Evolutionary conservation across 2,888 invertebrate species (phyloP).

Genomic region (Elegia similella): DNA sequence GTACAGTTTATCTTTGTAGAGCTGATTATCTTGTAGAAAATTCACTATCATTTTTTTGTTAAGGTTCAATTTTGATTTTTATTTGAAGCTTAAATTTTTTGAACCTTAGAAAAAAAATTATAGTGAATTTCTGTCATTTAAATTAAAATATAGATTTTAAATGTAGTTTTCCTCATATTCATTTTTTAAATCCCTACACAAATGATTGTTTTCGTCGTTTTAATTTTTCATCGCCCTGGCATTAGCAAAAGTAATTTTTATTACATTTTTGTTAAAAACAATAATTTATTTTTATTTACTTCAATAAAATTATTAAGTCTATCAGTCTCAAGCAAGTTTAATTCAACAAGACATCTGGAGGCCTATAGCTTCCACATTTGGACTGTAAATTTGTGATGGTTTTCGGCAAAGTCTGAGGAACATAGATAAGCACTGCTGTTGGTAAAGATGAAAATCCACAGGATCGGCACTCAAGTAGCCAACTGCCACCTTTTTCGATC

Average conservation of each 20-base stretch:
- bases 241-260: too few relatives aligned
- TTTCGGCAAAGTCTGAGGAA: slow-evolving; percentile 64
- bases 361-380: slow-evolving; percentile 74
- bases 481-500: slow-evolving; percentile 79
- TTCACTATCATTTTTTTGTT: background rate
- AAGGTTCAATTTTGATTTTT: too few relatives aligned
- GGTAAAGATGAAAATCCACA: slow-evolving; percentile 66
- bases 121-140: too few relatives aligned
- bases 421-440: slow-evolving; percentile 71
- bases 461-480: slow-evolving; percentile 71
- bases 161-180: too few relatives aligned
- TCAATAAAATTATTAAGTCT: slow-evolving; percentile 20
- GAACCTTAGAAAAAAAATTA: too few relatives aligned
- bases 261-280: too few relatives aligned
- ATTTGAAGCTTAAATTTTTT: too few relatives aligned
- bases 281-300: slow-evolving; percentile 17
- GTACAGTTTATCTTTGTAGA: background rate
- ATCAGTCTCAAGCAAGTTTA: slow-evolving; percentile 40
- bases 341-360: slow-evolving; percentile 70
- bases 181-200: too few relatives aligned
- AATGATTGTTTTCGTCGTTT: too few relatives aligned
- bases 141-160: too few relatives aligned
- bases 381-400: slow-evolving; percentile 68
- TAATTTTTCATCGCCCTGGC: too few relatives aligned
- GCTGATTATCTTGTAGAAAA: too few relatives aligned